Evolutionary conservation across 2,113 vertebrate species (phyloP).

Genomic region (Thermophis baileyi): DNA sequence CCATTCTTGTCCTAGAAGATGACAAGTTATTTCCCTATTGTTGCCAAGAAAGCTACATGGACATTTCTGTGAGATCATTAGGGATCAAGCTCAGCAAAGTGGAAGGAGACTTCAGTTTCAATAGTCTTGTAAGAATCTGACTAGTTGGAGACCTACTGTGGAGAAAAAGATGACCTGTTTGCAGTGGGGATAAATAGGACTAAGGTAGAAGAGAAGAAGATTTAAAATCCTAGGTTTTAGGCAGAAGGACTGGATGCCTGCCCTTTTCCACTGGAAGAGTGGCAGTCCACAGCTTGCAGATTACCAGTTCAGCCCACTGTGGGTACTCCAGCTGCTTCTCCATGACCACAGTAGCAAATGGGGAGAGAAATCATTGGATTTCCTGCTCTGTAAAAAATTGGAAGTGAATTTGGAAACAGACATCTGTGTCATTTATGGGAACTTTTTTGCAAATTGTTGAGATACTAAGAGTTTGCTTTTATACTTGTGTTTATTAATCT

Average conservation of each 20-base stretch:
- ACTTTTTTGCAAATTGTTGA: background rate
- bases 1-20: background rate
- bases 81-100: background rate
- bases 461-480: background rate
- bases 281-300: background rate
- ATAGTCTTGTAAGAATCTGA: background rate
- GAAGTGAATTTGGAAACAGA: background rate
- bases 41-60: background rate
- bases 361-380: background rate
- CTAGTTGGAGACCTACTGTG: background rate
- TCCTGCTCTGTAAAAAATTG: background rate
- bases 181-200: background rate
- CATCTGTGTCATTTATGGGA: background rate
- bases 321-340: background rate
- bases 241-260: background rate
- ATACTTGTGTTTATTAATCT: background rate
- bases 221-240: background rate
- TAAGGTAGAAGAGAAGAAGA: background rate
- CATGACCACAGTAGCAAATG: background rate
- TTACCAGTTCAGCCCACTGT: background rate
- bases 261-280: background rate
- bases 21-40: background rate
- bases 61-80: background rate
- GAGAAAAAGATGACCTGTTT: background rate
- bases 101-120: background rate